Percentiles rank a stretch among this genome's conserved stretches.
Evolutionary conservation across 2,888 invertebrate genomes (phyloP).

Genomic region (Abscondita cerata): DNA sequence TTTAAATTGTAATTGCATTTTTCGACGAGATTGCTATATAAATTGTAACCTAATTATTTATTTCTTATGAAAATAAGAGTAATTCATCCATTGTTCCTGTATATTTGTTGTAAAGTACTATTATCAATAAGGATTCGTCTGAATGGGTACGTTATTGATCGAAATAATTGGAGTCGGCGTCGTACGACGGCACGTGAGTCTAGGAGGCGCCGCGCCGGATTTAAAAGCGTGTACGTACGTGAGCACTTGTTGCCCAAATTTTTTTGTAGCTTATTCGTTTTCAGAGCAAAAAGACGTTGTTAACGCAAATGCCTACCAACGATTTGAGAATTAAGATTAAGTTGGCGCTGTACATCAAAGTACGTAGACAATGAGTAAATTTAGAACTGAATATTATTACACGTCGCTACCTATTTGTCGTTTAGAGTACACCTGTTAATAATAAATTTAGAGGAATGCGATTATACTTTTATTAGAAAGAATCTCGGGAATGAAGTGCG

Average conservation of each 20-base stretch:
- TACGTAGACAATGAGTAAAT: conserved; percentile 35
- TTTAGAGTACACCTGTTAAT: conserved; percentile 36
- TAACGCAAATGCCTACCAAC: no score
- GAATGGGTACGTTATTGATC: conserved; percentile 47
- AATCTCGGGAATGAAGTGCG: background rate
- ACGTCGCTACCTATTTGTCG: conserved; percentile 29
- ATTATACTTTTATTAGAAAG: background rate
- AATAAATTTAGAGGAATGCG: conserved; percentile 21
- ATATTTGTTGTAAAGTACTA: conserved; percentile 23
- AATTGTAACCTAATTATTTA: no score
- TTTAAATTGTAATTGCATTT: no score
- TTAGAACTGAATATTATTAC: conserved; percentile 37
- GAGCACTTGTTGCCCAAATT: conserved; percentile 44
- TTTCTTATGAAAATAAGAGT: background rate
- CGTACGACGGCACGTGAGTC: conserved; percentile 42
- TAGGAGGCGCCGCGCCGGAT: conserved; percentile 36
- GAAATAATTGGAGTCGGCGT: conserved; percentile 38
- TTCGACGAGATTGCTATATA: no score
- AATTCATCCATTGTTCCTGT: background rate
- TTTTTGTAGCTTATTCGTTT: no score
- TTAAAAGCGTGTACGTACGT: conserved; percentile 20
- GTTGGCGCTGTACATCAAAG: no score
- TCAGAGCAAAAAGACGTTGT: no score
- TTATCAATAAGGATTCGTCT: conserved; percentile 32
- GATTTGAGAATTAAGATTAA: no score